Evolutionary conservation across 1,140 invertebrate species (phyloP).

Genomic region (Pissodes strobi): DNA sequence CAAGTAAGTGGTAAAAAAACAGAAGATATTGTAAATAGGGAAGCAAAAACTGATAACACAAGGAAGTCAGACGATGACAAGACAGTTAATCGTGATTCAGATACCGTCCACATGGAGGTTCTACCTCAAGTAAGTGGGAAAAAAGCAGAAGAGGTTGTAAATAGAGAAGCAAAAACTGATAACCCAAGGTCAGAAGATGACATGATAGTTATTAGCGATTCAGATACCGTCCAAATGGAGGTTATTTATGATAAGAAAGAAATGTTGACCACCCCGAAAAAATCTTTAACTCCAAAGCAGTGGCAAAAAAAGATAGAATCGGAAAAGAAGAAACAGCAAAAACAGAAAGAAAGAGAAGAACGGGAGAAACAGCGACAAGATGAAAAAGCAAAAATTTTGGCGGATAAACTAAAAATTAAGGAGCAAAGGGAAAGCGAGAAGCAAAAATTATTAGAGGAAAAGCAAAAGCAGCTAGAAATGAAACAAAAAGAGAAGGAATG

Average conservation of each 20-base stretch:
- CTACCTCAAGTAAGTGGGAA: too few species aligned
- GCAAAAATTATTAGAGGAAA: conserved; percentile 36
- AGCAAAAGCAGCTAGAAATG: conserved; percentile 57
- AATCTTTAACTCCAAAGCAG: conserved; percentile 52
- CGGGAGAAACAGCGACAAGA: conserved; percentile 57
- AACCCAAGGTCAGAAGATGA: too few species aligned
- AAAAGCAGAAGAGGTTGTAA: too few species aligned
- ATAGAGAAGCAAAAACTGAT: too few species aligned
- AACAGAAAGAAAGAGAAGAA: conserved; percentile 60
- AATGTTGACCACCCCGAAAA: conserved; percentile 39
- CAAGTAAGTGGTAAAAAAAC: too few species aligned
- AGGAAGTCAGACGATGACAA: too few species aligned
- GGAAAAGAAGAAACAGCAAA: conserved; percentile 59
- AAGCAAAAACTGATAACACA: too few species aligned
- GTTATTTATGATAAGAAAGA: conserved; percentile 12
- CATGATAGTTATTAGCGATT: too few species aligned
- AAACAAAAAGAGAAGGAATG: conserved; percentile 55
- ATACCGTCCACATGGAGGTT: too few species aligned
- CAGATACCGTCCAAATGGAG: not conserved
- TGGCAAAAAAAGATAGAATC: conserved; percentile 58
- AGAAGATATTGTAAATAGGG: too few species aligned
- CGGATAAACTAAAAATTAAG: conserved; percentile 64
- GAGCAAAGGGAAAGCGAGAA: conserved; percentile 56
- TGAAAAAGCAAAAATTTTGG: conserved; percentile 55
- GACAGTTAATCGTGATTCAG: too few species aligned